Evolutionary conservation across 2,797 vertebrate genomes (phyloP).

Genomic region (Crypturellus tataupa): DNA sequence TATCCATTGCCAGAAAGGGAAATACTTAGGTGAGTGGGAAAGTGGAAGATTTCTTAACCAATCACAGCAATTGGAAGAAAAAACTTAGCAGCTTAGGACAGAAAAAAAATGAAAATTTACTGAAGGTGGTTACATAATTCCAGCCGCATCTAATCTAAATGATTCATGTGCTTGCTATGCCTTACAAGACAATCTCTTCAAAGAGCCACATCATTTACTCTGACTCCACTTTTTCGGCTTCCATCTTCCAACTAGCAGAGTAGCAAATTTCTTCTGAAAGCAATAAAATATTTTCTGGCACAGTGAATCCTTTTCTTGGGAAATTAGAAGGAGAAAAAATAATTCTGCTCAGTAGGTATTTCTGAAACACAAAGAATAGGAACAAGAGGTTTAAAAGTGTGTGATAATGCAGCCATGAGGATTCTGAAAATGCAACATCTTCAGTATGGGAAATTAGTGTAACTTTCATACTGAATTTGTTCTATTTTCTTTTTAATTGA

Average conservation of each 20-base stretch:
- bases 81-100: background rate
- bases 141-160: background rate
- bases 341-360: background rate
- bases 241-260: background rate
- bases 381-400: background rate
- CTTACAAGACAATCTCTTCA: constrained; percentile 2
- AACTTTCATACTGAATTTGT: background rate
- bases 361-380: background rate
- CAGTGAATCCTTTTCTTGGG: background rate
- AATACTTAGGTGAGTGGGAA: background rate
- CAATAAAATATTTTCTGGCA: background rate
- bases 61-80: background rate
- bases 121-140: constrained; percentile 8
- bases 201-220: background rate
- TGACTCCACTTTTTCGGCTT: background rate
- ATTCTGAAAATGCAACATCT: background rate
- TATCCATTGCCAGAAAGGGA: background rate
- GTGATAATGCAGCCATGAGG: background rate
- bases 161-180: background rate
- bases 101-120: background rate
- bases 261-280: background rate
- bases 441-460: background rate
- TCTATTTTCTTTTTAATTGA: background rate
- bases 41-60: constrained; percentile 2
- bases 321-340: constrained; percentile 17